Conservation (phyloP, 1,140 invertebrate species). For the Diplogasteroides magnus region DNA sequence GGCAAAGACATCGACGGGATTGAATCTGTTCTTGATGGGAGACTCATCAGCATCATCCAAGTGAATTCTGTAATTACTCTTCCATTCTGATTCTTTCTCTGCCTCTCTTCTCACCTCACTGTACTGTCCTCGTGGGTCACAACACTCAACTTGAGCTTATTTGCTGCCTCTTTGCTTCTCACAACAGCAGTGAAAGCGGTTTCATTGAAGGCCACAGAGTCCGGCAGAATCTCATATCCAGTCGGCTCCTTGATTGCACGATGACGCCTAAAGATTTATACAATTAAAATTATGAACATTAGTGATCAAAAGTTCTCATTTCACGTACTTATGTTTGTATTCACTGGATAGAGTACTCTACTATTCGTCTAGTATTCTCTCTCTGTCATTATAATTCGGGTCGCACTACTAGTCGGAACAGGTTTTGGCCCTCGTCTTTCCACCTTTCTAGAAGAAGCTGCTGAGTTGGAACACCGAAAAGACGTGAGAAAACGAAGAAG, state of each 20-base stretch:
- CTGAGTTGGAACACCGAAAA: background rate
- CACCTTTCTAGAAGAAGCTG: constrained; percentile 1
- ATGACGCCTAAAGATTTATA: constrained; percentile 31
- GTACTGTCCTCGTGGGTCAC: constrained; percentile 38
- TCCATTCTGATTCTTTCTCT: too few species aligned
- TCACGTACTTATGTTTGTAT: too few species aligned
- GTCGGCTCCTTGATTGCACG: constrained; percentile 23
- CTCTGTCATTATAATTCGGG: too few species aligned
- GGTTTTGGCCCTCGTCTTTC: too few species aligned
- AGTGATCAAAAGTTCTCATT: too few species aligned
- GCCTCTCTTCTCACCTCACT: constrained; percentile 18
- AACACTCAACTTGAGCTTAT: constrained; percentile 35
- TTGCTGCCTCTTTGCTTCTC: constrained; percentile 30
- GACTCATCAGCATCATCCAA: background rate
- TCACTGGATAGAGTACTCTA: too few species aligned
- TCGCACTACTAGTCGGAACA: too few species aligned
- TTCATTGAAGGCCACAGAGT: constrained; percentile 45
- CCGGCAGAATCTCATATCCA: constrained; percentile 39
- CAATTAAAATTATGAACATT: too few species aligned
- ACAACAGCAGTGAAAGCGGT: constrained; percentile 42
- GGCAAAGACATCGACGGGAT: background rate
- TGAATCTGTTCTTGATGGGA: background rate
- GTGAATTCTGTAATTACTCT: background rate
- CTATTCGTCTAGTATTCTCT: too few species aligned
- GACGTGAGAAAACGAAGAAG: background rate